phyloP scores from a whole-genome alignment of 2,113 vertebrate genomes.

The Bucco capensis region DNA sequence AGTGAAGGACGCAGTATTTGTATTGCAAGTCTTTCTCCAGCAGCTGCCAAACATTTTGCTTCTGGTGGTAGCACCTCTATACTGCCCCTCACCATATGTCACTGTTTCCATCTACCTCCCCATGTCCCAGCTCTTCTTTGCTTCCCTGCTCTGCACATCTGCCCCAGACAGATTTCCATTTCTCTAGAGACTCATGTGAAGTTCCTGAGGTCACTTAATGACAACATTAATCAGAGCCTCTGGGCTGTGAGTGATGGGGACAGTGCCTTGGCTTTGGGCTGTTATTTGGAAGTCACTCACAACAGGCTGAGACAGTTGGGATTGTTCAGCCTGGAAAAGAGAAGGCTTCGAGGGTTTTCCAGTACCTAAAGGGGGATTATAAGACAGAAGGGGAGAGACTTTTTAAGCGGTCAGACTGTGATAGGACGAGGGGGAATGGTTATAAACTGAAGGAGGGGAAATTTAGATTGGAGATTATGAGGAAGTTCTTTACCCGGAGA shows the following conservation, averaged over 20 bases:
- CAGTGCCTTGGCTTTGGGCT: not conserved
- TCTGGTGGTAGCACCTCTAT: not conserved
- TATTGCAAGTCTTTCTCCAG: not conserved
- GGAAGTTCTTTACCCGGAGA: too few species aligned
- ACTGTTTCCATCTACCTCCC: not conserved
- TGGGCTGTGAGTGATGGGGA: not conserved
- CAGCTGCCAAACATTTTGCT: not conserved
- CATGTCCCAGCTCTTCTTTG: rapidly evolving
- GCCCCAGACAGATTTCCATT: not conserved
- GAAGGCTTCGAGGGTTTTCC: too few species aligned
- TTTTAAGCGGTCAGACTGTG: too few species aligned
- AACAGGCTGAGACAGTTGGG: too few species aligned
- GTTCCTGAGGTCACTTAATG: not conserved
- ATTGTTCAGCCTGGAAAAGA: too few species aligned
- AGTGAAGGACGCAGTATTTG: not conserved
- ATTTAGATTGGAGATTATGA: too few species aligned
- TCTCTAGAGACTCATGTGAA: not conserved
- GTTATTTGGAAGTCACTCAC: not conserved
- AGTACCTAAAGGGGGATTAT: too few species aligned
- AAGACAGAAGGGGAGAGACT: too few species aligned
- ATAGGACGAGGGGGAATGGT: too few species aligned
- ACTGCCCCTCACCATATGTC: not conserved
- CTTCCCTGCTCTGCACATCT: not conserved
- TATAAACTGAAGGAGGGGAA: too few species aligned
- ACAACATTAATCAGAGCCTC: not conserved